phyloP scores from a whole-genome alignment of 2,888 invertebrate species.

The Fissipunctia ypsillon region DNA sequence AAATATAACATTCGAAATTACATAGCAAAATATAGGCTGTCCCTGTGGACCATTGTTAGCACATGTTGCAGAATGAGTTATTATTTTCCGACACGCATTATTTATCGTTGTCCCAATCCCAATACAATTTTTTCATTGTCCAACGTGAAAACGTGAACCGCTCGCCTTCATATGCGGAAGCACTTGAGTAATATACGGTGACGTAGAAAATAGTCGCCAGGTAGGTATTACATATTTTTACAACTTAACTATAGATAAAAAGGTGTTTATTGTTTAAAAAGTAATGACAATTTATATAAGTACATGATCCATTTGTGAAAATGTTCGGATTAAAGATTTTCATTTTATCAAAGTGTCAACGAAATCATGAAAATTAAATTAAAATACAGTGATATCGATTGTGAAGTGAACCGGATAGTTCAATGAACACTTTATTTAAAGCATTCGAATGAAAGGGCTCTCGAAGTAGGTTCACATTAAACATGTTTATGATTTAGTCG shows the following conservation, averaged over 20 bases:
- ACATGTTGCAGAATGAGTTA: slow-evolving; percentile 79
- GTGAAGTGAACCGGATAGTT: slow-evolving; percentile 60
- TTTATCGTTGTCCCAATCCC: slow-evolving; percentile 75
- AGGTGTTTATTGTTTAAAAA: background rate
- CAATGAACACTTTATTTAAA: slow-evolving; percentile 74
- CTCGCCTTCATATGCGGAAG: slow-evolving; percentile 42
- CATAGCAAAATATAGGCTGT: slow-evolving; percentile 68
- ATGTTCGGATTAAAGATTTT: slow-evolving; percentile 3
- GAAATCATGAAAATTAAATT: slow-evolving; percentile 34
- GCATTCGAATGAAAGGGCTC: slow-evolving; percentile 73
- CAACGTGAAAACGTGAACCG: slow-evolving; percentile 34
- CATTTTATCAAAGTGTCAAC: slow-evolving; percentile 20
- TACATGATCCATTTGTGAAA: background rate
- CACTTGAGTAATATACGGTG: slow-evolving; percentile 41
- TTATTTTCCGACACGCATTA: slow-evolving; percentile 76
- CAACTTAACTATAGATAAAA: background rate
- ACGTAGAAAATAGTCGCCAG: slow-evolving; percentile 4
- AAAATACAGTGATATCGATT: slow-evolving; percentile 34
- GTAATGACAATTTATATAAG: background rate
- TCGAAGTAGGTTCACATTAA: slow-evolving; percentile 74
- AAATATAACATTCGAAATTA: slow-evolving; percentile 61
- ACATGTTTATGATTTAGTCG: slow-evolving; percentile 86
- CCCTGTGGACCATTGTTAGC: slow-evolving; percentile 74
- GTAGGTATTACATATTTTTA: background rate
- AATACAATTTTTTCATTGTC: slow-evolving; percentile 72